These are phyloP conservation scores for Luffia ferchaultella DNA, from an alignment of 2,888 invertebrate genomes.

Conservation along the genomic window DNA sequence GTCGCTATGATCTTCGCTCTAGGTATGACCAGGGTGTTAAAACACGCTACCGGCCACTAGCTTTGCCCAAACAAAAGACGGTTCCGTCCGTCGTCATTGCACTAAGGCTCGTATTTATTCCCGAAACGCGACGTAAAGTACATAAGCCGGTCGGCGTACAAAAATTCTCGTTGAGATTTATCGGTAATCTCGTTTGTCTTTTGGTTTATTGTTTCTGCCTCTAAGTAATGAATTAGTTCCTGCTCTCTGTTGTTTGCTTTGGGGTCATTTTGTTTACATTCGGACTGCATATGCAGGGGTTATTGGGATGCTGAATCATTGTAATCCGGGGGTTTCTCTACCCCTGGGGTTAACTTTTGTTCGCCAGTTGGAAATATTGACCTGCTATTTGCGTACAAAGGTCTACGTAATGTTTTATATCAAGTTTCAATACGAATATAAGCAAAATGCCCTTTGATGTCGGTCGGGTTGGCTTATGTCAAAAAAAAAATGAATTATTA, in stretches of 20 bases:
- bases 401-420: no score
- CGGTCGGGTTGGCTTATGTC: no score
- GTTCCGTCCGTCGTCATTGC: conserved; percentile 33
- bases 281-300: conserved; percentile 22
- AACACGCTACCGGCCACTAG: no score
- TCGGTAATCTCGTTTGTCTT: conserved; percentile 49
- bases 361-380: no score
- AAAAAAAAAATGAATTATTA: no score
- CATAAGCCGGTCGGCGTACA: conserved; percentile 42
- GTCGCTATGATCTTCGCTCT: no score
- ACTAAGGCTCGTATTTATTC: conserved; percentile 44
- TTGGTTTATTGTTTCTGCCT: conserved; percentile 47
- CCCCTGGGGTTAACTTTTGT: neutral
- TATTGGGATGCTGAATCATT: conserved; percentile 37
- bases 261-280: conserved; percentile 38
- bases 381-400: no score
- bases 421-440: no score
- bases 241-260: conserved; percentile 38
- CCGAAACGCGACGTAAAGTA: conserved; percentile 46
- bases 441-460: no score
- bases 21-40: no score
- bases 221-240: conserved; percentile 48
- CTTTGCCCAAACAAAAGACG: conserved; percentile 42
- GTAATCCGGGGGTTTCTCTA: conserved; percentile 28
- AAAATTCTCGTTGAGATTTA: conserved; percentile 51